phyloP scores from a whole-genome alignment of 1,140 invertebrate species.

The Callitettix versicolor region DNA sequence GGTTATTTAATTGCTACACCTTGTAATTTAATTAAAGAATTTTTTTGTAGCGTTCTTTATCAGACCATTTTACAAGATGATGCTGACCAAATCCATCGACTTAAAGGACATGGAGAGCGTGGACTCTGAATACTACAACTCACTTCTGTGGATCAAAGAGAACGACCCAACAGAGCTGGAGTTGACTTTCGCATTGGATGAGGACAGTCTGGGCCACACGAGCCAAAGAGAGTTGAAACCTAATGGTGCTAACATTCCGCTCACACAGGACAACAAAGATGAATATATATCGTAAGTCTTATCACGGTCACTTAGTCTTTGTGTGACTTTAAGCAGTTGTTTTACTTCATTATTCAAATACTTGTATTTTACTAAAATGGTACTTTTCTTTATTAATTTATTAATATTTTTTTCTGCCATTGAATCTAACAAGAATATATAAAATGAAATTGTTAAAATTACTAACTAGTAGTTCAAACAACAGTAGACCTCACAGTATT shows the following conservation, averaged over 20 bases:
- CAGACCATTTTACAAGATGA: constrained; percentile 99
- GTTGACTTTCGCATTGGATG: constrained; percentile 90
- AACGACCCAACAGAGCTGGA: constrained; percentile 93
- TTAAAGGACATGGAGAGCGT: constrained; percentile 97
- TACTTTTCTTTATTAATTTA: constrained; percentile 9
- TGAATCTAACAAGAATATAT: too few relatives aligned
- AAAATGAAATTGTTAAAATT: too few relatives aligned
- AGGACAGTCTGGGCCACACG: constrained; percentile 91
- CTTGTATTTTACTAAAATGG: too few relatives aligned
- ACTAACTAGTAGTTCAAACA: too few relatives aligned
- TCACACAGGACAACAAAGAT: constrained; percentile 92
- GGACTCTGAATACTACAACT: constrained; percentile 97
- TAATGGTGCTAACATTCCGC: constrained; percentile 77
- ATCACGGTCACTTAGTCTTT: too few relatives aligned
- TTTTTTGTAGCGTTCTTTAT: constrained; percentile 85
- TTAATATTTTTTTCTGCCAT: constrained; percentile 5
- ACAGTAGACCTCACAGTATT: too few relatives aligned
- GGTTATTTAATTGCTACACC: too few relatives aligned
- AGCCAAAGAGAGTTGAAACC: constrained; percentile 85
- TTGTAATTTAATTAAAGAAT: too few relatives aligned
- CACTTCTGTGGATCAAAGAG: constrained; percentile 91
- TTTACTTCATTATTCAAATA: background rate
- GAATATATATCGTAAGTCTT: constrained; percentile 90
- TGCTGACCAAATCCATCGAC: constrained; percentile 88
- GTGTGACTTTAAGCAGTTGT: background rate